A percentile compares a stretch with the other conserved stretches of the same genome.
Evolutionary conservation across 1,140 invertebrate genomes (phyloP).

Genomic region (Arctopsyche grandis): DNA sequence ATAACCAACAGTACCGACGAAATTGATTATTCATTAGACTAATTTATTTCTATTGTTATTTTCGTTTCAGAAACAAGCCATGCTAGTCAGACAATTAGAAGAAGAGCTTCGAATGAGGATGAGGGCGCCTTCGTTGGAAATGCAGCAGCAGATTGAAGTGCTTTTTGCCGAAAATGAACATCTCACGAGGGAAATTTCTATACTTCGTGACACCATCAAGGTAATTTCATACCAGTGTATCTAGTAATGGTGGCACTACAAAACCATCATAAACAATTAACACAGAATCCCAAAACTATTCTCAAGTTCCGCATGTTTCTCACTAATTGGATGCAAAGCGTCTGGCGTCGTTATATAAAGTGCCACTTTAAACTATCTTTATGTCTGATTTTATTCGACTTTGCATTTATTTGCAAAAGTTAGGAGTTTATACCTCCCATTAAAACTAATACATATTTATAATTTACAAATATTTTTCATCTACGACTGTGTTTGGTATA

Average conservation of each 20-base stretch:
- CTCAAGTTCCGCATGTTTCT: background rate
- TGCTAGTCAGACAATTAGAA: constrained; percentile 92
- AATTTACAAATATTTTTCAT: no score
- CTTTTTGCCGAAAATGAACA: constrained; percentile 95
- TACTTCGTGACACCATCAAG: constrained; percentile 94
- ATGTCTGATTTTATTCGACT: no score
- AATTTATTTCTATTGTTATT: constrained; percentile 1
- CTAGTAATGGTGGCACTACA: background rate
- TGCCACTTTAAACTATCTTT: no score
- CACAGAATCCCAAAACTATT: background rate
- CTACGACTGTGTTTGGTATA: no score
- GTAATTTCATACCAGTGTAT: constrained; percentile 63
- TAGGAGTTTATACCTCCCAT: no score
- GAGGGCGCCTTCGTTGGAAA: constrained; percentile 86
- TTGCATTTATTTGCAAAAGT: no score
- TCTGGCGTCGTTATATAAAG: no score
- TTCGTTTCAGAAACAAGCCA: constrained; percentile 90
- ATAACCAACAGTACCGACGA: no score
- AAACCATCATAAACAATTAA: background rate
- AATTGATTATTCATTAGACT: no score
- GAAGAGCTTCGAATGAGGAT: constrained; percentile 88
- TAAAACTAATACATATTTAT: no score
- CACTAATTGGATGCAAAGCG: no score
- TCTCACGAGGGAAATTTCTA: constrained; percentile 92
- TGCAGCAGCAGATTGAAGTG: constrained; percentile 92